phyloP scores from a whole-genome alignment of 1,140 invertebrate species.

The Caenorhabditis tropicalis region DNA sequence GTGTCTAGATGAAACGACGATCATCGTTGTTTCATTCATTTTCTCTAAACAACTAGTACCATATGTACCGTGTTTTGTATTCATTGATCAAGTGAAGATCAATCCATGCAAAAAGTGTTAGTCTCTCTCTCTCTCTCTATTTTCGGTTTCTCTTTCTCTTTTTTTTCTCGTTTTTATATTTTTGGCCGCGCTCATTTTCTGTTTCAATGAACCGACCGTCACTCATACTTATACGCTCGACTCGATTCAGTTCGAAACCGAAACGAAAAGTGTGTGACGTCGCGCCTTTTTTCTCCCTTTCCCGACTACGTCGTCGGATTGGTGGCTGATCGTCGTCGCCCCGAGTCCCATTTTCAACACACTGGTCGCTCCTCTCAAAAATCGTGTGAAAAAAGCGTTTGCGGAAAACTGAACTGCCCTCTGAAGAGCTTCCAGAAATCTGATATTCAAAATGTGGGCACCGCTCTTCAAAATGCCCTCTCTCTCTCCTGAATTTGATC shows the following conservation, averaged over 20 bases:
- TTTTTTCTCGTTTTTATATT: not conserved
- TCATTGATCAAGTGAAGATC: conserved; percentile 2
- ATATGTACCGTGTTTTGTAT: conserved; percentile 24
- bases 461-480: conserved; percentile 41
- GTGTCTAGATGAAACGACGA: conserved; percentile 3
- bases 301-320: conserved; percentile 21
- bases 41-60: not conserved
- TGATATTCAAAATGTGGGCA: conserved; percentile 31
- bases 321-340: not conserved
- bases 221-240: conserved; percentile 33
- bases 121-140: not conserved
- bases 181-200: not conserved
- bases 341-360: not conserved
- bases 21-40: not conserved
- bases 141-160: not conserved
- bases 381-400: conserved; percentile 38
- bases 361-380: not conserved
- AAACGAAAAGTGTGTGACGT: not conserved
- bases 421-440: conserved; percentile 37
- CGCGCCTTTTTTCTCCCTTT: not conserved
- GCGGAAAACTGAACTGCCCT: conserved; percentile 39
- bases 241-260: conserved; percentile 25
- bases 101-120: conserved; percentile 16
- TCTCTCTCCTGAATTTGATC: conserved; percentile 11
- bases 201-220: conserved; percentile 41